Evolutionary conservation across 92 coral and sea anemone species (phyloP), one percentile per base, ranked within the genome.

Genomic region (Actinostola sp.): DNA sequence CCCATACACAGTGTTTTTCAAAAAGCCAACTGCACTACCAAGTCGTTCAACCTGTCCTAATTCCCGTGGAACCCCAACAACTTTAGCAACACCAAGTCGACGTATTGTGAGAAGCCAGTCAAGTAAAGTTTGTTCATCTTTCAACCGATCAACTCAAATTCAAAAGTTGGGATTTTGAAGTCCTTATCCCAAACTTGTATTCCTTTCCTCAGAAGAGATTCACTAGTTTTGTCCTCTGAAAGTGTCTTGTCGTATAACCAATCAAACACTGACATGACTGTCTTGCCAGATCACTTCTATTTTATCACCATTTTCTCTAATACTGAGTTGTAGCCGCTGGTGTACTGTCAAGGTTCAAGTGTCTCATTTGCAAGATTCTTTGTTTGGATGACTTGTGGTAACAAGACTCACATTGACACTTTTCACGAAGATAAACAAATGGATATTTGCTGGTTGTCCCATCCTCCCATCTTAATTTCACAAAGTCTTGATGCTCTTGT

Each of bases 271-370:
- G 43, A 71, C 72, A 54, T 92, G 97, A 46, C 73, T 36, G 28
- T 91, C 92, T 11, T 88, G 84, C 97, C 97, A 92, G 15, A 61
- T 42, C 60, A 90, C 70, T 64, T 75, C 36, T 29, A 92, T 79
- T 21, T 59, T 71, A 17, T 36, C 48, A 5, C 89, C 89, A 76
- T 73, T 62, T 8, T 79, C 82, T 30, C 64, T 81, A 53, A 92
- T 38, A 35, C 53, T 31, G 26, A 79, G 87, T 54, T 71, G 60
- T 53, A 20, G 60, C 13, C 31, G 20, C 2, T 60, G 28, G 42
- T 66, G 73, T 62, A 11, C 70, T 57, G 24, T 63, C 41, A 54
- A 78, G 76, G 36, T 82, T 49, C 20, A 91, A 80, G 65, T 53
- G 49, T 13, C 71, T 83, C 59, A 86, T 66, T 55, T 92, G 88